Conservation (phyloP, 2,888 invertebrate species). For the Pogonocherus hispidulus region DNA sequence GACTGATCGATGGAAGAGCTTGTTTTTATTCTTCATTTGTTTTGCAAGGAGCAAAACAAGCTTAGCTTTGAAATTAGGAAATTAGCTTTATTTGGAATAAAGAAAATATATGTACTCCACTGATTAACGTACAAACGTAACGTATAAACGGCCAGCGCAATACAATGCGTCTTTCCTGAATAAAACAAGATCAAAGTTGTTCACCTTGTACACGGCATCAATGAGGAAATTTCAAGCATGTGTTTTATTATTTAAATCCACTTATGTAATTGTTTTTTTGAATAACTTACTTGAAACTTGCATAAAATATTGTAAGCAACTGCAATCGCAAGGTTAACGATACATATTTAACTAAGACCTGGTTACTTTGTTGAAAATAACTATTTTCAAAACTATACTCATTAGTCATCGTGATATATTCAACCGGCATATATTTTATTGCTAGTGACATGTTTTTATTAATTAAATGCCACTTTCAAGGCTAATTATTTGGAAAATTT, state of each 20-base stretch:
- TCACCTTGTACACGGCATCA: constrained; percentile 2
- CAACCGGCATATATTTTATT: neutral
- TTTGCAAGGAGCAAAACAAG: too few species aligned
- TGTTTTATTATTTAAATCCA: neutral
- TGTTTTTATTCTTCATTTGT: too few species aligned
- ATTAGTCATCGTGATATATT: neutral
- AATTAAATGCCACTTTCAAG: neutral
- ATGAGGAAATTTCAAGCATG: neutral
- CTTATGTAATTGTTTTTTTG: constrained; percentile 3
- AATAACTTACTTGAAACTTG: neutral
- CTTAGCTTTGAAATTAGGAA: too few species aligned
- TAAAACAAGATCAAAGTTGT: neutral
- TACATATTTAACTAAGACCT: neutral
- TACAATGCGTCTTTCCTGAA: neutral
- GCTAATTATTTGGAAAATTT: neutral
- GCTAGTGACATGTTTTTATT: neutral
- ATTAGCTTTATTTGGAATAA: too few species aligned
- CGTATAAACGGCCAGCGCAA: too few species aligned
- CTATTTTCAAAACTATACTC: too few species aligned
- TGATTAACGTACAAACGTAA: too few species aligned
- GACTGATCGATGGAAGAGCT: too few species aligned
- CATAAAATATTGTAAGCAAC: neutral
- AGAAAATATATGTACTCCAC: too few species aligned
- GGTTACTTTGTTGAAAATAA: too few species aligned
- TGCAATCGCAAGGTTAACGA: neutral